Percentiles rank a stretch among this genome's conserved stretches.
These are phyloP conservation scores for Agapostemon virescens DNA, from an alignment of 2,888 invertebrate genomes.

Conservation along the genomic window DNA sequence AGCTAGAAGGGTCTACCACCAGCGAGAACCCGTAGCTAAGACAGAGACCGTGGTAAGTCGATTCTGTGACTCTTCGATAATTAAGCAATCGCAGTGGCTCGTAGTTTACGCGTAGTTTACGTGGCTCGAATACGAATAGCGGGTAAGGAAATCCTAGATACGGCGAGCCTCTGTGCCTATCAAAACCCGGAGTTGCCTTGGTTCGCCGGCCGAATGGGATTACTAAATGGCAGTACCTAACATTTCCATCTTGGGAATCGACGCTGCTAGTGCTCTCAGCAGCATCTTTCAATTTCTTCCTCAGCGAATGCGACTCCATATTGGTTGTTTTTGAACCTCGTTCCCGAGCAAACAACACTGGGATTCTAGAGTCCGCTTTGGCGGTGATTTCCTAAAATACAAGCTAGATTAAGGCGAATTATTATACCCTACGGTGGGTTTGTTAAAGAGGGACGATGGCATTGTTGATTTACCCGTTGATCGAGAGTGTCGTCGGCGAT, in stretches of 20 bases:
- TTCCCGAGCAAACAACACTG: slow-evolving; percentile 59
- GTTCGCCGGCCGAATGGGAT: too few species aligned
- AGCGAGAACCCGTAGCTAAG: too few species aligned
- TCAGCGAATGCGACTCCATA: slow-evolving; percentile 38
- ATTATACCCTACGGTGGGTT: neutral
- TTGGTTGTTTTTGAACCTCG: slow-evolving; percentile 44
- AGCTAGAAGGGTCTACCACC: too few species aligned
- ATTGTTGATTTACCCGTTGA: slow-evolving; percentile 25
- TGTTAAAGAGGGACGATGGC: neutral
- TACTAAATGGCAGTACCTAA: slow-evolving; percentile 42
- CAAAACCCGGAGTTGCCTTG: too few species aligned
- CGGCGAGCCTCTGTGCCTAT: too few species aligned
- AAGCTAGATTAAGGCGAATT: neutral
- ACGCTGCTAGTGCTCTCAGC: slow-evolving; percentile 32
- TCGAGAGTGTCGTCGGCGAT: slow-evolving; percentile 49
- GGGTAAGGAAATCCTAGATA: too few species aligned
- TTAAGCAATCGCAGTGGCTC: too few species aligned
- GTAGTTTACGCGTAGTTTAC: too few species aligned
- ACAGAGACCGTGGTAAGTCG: too few species aligned
- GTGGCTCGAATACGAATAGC: too few species aligned
- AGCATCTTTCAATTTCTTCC: slow-evolving; percentile 35
- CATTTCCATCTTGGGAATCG: slow-evolving; percentile 13
- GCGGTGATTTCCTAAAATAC: slow-evolving; percentile 50
- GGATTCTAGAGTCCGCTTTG: slow-evolving; percentile 65
- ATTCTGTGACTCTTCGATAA: too few species aligned